Conservation (phyloP, 2,113 vertebrate genomes). For the Pangasianodon hypophthalmus region DNA sequence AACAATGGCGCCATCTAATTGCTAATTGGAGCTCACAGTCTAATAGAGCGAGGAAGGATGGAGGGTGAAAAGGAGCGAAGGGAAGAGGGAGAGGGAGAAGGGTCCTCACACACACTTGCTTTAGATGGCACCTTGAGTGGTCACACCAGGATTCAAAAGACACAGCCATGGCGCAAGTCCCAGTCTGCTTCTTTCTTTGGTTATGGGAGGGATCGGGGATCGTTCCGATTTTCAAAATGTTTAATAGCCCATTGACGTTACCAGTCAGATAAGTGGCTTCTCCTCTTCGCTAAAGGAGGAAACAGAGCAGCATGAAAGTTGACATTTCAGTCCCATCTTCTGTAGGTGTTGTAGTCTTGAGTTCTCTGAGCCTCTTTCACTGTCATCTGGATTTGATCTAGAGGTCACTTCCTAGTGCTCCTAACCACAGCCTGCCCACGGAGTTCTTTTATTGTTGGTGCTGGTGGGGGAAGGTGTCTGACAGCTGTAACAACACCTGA, state of each 20-base stretch:
- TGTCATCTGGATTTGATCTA: constrained; percentile 89
- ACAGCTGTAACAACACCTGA: constrained; percentile 65
- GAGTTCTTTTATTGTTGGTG: constrained; percentile 50
- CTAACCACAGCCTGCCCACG: constrained; percentile 73
- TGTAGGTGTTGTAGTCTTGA: constrained; percentile 75
- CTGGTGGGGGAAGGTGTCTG: constrained; percentile 80
- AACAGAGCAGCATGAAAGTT: constrained; percentile 69
- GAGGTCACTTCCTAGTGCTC: constrained; percentile 82
- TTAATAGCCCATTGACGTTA: constrained; percentile 18
- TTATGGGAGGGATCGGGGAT: not conserved
- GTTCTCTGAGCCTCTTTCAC: constrained; percentile 12
- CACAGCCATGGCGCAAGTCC: constrained; percentile 38
- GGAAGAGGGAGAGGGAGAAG: constrained; percentile 40
- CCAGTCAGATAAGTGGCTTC: not conserved
- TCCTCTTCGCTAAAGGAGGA: constrained; percentile 69
- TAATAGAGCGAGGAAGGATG: constrained; percentile 49
- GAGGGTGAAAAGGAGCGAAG: constrained; percentile 45
- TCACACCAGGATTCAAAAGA: constrained; percentile 52
- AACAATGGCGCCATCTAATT: constrained; percentile 56
- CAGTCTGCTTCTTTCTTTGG: constrained; percentile 13
- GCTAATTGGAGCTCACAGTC: constrained; percentile 63
- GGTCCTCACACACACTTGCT: constrained; percentile 53
- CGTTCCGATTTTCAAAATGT: constrained; percentile 58
- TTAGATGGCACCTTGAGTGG: constrained; percentile 59
- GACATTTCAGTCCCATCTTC: constrained; percentile 89